Evolutionary conservation across 2,888 invertebrate genomes (phyloP), one percentile per base, ranked within the genome.

Genomic region (Pterobdella sp.): DNA sequence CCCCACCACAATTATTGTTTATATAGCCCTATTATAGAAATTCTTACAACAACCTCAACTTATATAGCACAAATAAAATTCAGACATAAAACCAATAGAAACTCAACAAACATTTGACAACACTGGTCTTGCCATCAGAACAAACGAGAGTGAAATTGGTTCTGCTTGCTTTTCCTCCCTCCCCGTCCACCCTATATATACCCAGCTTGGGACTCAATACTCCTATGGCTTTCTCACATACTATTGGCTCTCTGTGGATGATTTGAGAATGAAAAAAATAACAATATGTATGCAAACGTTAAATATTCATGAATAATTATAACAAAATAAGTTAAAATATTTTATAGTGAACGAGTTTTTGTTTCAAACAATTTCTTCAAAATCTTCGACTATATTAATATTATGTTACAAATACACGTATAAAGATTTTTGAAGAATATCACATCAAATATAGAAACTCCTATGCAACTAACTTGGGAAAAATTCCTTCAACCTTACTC

Each of bases 121-220:
- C 91, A 81, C 96, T 96, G 0, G 93, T 91, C 81, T 89, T 90
- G 1, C 90, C 89, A 84, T 95, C 93, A 85, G 87, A 93, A 37
- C 92, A 92, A 72, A 97, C 85, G 81, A 91, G 89, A 83, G 92
- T 90, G 87, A 97, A 98, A 77, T 90, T 89, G 0, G 96, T 97
- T 14, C 89, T 88, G 81, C 94, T 93, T 80, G 91, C 91, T 84
- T 96, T 97, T 76, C 97, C 97, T 79, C 91, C 91, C 0, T 90
- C 88, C 0, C 92, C 91, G 3, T 26, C 60, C 1, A 81, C 79
- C 63, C 77, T 78, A 70, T 93, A 95, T 18, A 98, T 91, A 4
- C 96, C 96, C 79, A 97, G 92, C 85, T 94, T 94, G 86, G 93
- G 92, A 83, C 93, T 92, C 72, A 96, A 91, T 36, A 92, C 91